phyloP scores from a whole-genome alignment of 1,140 invertebrate genomes.

The Leptestheria dahalacensis region DNA sequence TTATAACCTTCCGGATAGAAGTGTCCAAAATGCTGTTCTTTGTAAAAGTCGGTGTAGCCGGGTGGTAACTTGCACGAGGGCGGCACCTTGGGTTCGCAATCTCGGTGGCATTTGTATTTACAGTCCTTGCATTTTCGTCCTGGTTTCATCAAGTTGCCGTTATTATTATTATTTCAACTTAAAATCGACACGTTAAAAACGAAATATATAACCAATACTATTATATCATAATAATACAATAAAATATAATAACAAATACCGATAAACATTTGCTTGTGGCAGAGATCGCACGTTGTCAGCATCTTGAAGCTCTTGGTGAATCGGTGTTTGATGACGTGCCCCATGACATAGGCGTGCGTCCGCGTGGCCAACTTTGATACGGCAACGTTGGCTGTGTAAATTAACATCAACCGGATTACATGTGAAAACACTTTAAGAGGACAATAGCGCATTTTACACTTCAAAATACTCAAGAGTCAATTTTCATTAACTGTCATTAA shows the following conservation, averaged over 20 bases:
- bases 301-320: constrained; percentile 78
- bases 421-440: neutral
- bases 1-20: neutral
- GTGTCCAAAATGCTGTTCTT: neutral
- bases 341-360: constrained; percentile 53
- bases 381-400: constrained; percentile 33
- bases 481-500: too few relatives aligned
- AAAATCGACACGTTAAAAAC: too few relatives aligned
- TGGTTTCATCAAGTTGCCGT: too few relatives aligned
- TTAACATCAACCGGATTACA: constrained; percentile 8
- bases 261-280: constrained; percentile 79
- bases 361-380: constrained; percentile 61
- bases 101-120: constrained; percentile 85
- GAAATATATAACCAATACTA: too few relatives aligned
- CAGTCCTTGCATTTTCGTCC: constrained; percentile 83
- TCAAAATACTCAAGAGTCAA: too few relatives aligned
- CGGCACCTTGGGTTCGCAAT: constrained; percentile 78
- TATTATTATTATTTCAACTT: too few relatives aligned
- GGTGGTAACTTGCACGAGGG: constrained; percentile 77
- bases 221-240: constrained; percentile 16
- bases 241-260: constrained; percentile 30
- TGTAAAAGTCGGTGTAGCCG: constrained; percentile 59
- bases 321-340: constrained; percentile 78
- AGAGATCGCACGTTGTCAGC: constrained; percentile 76
- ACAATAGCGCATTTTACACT: neutral